These are phyloP conservation scores for Fulmarus glacialis DNA, from an alignment of 2,113 vertebrate species.

Conservation along the genomic window DNA sequence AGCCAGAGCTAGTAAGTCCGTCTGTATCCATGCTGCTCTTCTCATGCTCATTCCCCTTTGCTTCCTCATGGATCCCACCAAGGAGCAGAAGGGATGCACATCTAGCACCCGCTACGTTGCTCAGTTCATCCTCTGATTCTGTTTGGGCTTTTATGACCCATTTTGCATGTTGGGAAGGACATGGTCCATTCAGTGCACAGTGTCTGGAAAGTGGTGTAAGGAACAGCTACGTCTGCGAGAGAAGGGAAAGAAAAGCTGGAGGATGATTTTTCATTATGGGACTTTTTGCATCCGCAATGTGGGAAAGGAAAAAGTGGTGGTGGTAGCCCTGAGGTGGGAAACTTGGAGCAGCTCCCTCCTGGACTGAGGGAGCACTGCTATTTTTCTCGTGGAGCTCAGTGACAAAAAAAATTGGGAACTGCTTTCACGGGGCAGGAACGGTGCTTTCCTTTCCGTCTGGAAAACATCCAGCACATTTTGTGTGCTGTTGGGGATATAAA, in stretches of 20 bases:
- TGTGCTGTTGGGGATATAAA: not conserved
- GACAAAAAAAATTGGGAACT: not conserved
- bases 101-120: rapidly evolving
- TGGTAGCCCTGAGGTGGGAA: not conserved
- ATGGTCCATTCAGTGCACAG: rapidly evolving
- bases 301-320: not conserved
- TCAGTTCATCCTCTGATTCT: not conserved
- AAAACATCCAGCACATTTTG: not conserved
- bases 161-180: not conserved
- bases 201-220: not conserved
- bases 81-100: not conserved
- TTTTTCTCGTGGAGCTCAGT: not conserved
- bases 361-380: not conserved
- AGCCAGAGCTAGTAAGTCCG: not conserved
- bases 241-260: not conserved
- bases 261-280: not conserved
- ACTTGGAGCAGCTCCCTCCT: not conserved
- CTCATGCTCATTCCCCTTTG: not conserved
- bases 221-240: not conserved
- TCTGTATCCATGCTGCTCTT: not conserved
- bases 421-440: not conserved
- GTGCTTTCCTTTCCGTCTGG: not conserved
- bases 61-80: not conserved
- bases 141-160: not conserved
- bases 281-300: not conserved